Percentiles rank a stretch among this genome's conserved stretches.
Conservation (phyloP, 2,888 invertebrate species). For the Synergus laeviventris region DNA sequence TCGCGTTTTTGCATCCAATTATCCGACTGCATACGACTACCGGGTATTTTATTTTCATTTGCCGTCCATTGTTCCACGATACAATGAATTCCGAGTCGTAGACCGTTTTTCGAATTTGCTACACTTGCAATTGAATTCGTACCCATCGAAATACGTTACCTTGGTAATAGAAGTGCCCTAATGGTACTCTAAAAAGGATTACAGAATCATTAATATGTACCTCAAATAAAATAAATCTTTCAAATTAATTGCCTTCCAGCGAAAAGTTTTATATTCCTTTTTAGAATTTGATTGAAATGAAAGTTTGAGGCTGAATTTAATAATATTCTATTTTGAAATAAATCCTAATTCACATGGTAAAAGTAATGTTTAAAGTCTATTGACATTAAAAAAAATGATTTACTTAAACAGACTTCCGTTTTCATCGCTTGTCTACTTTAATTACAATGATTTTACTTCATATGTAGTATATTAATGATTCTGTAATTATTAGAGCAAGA, state of each 20-base stretch:
- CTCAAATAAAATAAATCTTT: background rate
- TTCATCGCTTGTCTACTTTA: background rate
- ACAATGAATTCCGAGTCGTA: constrained; percentile 50
- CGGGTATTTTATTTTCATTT: constrained; percentile 58
- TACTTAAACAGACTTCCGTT: background rate
- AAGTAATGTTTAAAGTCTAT: too few relatives aligned
- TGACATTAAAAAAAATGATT: too few relatives aligned
- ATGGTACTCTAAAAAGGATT: background rate
- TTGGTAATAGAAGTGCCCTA: background rate
- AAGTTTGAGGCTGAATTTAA: too few relatives aligned
- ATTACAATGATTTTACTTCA: background rate
- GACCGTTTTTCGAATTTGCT: constrained; percentile 28
- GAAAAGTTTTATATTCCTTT: too few relatives aligned
- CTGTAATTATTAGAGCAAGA: background rate
- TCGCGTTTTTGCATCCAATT: constrained; percentile 53
- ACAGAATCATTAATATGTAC: background rate
- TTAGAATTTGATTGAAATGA: too few relatives aligned
- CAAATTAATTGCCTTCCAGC: too few relatives aligned
- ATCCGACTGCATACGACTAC: constrained; percentile 51
- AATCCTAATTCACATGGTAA: too few relatives aligned
- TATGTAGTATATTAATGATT: background rate
- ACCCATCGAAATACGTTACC: constrained; percentile 13
- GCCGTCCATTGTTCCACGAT: constrained; percentile 56
- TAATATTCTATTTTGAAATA: too few relatives aligned
- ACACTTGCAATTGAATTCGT: constrained; percentile 34